These are phyloP conservation scores for Sebastes flavidus DNA, from an alignment of 2,797 vertebrate species.

Conservation along the genomic window DNA sequence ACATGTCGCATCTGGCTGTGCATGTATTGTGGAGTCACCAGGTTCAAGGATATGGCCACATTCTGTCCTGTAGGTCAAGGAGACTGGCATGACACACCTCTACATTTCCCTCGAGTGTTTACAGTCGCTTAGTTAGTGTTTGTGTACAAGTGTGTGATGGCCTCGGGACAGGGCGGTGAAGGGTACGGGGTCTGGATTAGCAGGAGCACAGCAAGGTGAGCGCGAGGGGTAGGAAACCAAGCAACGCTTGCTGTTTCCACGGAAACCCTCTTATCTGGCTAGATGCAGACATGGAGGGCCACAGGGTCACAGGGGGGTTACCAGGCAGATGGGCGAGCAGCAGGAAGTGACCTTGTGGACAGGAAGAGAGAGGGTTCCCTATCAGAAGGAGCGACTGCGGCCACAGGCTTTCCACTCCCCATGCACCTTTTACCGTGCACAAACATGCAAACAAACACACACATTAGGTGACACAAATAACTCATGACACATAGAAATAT, in stretches of 20 bases:
- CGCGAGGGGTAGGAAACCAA: slow-evolving; percentile 50
- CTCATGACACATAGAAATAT: slow-evolving; percentile 72
- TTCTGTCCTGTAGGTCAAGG: slow-evolving; percentile 47
- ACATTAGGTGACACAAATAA: slow-evolving; percentile 75
- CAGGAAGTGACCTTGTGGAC: slow-evolving; percentile 85
- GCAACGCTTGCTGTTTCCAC: slow-evolving; percentile 62
- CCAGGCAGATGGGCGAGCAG: slow-evolving; percentile 86
- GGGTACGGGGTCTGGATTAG: slow-evolving; percentile 66
- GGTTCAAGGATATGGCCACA: slow-evolving; percentile 47
- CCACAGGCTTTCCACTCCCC: slow-evolving; percentile 19
- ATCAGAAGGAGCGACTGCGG: slow-evolving; percentile 47
- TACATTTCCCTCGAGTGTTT: slow-evolving; percentile 22
- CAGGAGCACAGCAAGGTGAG: slow-evolving; percentile 46
- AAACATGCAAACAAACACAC: slow-evolving; percentile 37
- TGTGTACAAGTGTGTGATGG: slow-evolving; percentile 18
- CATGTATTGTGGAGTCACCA: not conserved
- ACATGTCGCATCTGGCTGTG: slow-evolving; percentile 36
- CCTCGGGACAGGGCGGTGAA: slow-evolving; percentile 45
- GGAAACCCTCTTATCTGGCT: slow-evolving; percentile 77
- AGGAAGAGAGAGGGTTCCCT: slow-evolving; percentile 78
- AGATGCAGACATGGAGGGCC: slow-evolving; percentile 61
- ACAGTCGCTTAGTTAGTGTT: not conserved
- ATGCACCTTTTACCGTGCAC: slow-evolving; percentile 14
- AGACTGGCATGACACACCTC: slow-evolving; percentile 29
- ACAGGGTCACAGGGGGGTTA: slow-evolving; percentile 81